Conservation (phyloP, 2,797 vertebrate genomes). For the Anguilla obscura region DNA sequence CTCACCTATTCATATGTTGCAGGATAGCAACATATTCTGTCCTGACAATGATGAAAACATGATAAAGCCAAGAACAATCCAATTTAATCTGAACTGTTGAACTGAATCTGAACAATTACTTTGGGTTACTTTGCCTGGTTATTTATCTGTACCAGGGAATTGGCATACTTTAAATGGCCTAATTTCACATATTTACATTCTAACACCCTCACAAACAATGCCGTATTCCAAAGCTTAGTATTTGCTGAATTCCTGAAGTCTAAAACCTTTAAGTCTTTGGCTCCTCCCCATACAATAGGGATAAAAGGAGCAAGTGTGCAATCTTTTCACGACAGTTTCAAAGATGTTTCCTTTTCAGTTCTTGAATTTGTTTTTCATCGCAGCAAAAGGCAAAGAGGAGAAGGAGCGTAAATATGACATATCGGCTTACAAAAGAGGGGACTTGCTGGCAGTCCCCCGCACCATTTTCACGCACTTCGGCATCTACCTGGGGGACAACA, state of each 20-base stretch:
- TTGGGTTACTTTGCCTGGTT: background rate
- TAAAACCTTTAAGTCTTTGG: slow-evolving; percentile 59
- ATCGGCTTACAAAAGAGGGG: slow-evolving; percentile 80
- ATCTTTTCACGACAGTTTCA: slow-evolving; percentile 19
- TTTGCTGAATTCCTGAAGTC: slow-evolving; percentile 53
- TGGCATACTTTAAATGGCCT: slow-evolving; percentile 10
- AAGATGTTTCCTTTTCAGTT: slow-evolving; percentile 70
- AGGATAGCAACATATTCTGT: slow-evolving; percentile 3
- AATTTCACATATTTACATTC: slow-evolving; percentile 51
- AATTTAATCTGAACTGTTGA: slow-evolving; percentile 2
- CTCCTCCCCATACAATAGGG: slow-evolving; percentile 51
- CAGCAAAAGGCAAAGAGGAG: slow-evolving; percentile 68
- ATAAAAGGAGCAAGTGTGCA: slow-evolving; percentile 58
- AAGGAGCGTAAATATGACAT: slow-evolving; percentile 67
- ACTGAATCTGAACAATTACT: background rate
- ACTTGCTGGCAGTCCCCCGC: slow-evolving; percentile 89
- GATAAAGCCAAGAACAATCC: background rate
- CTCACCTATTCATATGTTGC: background rate
- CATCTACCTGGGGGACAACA: slow-evolving; percentile 91
- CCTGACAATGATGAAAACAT: slow-evolving; percentile 19
- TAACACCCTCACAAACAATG: slow-evolving; percentile 45
- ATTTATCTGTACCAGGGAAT: background rate
- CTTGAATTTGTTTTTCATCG: slow-evolving; percentile 62
- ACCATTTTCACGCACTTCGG: slow-evolving; percentile 93
- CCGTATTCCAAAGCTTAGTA: slow-evolving; percentile 68